These are phyloP conservation scores for Ooceraea biroi DNA, from an alignment of 1,140 invertebrate genomes.

Conservation along the genomic window DNA sequence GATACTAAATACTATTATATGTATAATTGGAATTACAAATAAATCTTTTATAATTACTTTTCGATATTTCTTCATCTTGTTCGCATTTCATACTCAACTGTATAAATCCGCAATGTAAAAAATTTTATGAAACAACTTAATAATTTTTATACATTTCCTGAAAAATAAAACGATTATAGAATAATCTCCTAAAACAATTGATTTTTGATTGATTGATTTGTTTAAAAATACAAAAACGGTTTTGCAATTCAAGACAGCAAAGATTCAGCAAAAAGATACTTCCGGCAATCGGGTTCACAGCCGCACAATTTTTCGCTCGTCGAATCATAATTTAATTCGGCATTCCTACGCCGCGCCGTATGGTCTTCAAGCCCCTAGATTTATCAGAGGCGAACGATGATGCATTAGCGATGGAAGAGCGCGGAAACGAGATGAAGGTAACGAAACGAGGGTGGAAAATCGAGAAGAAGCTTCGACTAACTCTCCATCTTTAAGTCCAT, in stretches of 20 bases:
- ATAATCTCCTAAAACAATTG: neutral
- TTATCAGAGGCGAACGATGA: slow-evolving; percentile 78
- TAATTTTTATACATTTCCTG: neutral
- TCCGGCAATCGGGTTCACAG: neutral
- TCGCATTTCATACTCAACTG: neutral
- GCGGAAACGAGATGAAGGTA: slow-evolving; percentile 75
- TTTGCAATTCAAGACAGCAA: neutral
- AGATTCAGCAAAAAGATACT: neutral
- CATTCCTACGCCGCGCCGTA: slow-evolving; percentile 52
- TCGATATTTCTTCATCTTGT: neutral
- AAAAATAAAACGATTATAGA: neutral
- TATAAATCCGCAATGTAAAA: neutral
- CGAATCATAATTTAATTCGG: slow-evolving; percentile 78
- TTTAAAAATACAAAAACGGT: neutral
- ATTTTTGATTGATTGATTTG: neutral
- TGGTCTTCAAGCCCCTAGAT: slow-evolving; percentile 70
- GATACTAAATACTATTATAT: slow-evolving; percentile 8
- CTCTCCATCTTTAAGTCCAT: slow-evolving; percentile 59
- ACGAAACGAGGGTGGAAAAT: slow-evolving; percentile 77
- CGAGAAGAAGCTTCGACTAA: slow-evolving; percentile 56
- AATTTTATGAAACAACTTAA: neutral
- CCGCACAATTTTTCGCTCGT: slow-evolving; percentile 64
- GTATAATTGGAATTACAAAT: neutral
- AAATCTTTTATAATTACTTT: slow-evolving; percentile 24
- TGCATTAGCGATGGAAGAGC: slow-evolving; percentile 81